Conservation (phyloP, 2,113 vertebrate species). For the Sinocyclocheilus grahami region DNA sequence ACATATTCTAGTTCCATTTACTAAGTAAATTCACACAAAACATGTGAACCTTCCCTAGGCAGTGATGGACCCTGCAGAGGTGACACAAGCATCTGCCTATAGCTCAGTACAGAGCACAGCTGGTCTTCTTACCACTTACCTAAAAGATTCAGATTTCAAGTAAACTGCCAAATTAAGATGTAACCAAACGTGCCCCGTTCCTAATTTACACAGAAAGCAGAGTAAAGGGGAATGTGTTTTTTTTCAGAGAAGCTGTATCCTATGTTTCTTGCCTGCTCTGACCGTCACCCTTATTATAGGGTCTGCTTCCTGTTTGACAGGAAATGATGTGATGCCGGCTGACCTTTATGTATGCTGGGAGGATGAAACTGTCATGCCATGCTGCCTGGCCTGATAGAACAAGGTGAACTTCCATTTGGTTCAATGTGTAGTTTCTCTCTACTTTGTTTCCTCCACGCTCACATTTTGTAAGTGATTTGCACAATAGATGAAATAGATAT, state of each 20-base stretch:
- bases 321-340: slow-evolving; percentile 66
- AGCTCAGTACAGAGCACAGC: background rate
- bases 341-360: slow-evolving; percentile 67
- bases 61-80: background rate
- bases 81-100: background rate
- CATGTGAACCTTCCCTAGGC: too few species aligned
- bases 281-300: slow-evolving; percentile 45
- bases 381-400: background rate
- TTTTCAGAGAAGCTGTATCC: slow-evolving; percentile 63
- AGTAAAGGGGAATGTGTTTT: background rate
- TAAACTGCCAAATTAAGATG: background rate
- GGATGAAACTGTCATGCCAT: slow-evolving; percentile 68
- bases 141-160: background rate
- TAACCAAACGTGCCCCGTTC: background rate
- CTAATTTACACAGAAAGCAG: background rate
- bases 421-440: background rate
- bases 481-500: background rate
- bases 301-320: slow-evolving; percentile 73
- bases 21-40: too few species aligned
- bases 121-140: background rate
- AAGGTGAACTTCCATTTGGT: background rate
- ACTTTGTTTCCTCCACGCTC: slow-evolving; percentile 1
- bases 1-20: too few species aligned
- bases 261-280: slow-evolving; percentile 37
- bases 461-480: background rate